Base-by-base conservation (phyloP, 1,140 invertebrate species). In the Cephus cinctus region DNA sequence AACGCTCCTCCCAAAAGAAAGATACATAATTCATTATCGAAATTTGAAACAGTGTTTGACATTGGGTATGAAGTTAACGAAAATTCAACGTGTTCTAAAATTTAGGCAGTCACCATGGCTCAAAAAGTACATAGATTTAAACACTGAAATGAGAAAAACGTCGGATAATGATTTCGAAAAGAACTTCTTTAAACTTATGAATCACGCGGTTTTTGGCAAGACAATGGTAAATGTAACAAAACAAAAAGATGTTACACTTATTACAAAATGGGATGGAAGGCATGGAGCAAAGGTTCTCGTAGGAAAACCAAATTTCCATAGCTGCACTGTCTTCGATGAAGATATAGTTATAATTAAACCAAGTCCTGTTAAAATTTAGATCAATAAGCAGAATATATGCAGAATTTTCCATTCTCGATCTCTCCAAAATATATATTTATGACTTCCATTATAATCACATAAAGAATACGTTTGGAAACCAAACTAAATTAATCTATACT, bases 1-100 rank as follows among this genome's bases (percentile, higher is more conserved):
- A 18, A 73, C 65, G 48, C 57, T 76, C n/a, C n/a, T n/a, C n/a
- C n/a, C n/a, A n/a, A n/a, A n/a, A n/a, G n/a, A n/a, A n/a, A n/a
- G 16, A 30, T 81, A 80, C 65, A 55, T 75, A 31, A 66, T 81
- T 27, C 80, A 81, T 62, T 78, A 78, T 63, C 43, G 56, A 49
- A 77, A 73, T 59, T 66, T 81, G 23, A 61, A 79, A 65, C 75
- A 78, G 59, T 76, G 68, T 50, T 8, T 79, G 16, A 38, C 1
- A n/a, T 25, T 43, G 27, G 54, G 51, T 8, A 11, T 54, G 14
- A 27, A 51, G 32, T 9, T 48, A 22, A 27, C 9, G 5, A 48
- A 59, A 65, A 61, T 47, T 52, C 42, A 50, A 50, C 11, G 43
- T 30, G 19, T 53, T 14, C 43, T 51, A 47, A 34, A 55, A 47